phyloP scores from a whole-genome alignment of 1,140 invertebrate species.

The Zophobas morio region DNA sequence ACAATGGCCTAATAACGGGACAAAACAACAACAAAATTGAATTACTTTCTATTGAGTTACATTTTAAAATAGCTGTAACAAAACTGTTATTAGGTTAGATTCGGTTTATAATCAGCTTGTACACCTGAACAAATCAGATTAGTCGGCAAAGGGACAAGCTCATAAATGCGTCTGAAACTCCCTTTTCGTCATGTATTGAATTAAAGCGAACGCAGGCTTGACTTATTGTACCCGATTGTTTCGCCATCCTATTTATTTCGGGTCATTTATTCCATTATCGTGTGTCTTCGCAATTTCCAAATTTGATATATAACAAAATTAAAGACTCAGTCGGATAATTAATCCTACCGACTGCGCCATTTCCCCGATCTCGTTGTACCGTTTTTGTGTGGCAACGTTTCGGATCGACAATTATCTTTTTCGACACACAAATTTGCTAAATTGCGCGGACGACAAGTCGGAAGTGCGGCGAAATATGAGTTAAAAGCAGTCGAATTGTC shows the following conservation, averaged over 20 bases:
- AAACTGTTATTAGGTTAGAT: slow-evolving; percentile 42
- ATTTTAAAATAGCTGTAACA: slow-evolving; percentile 36
- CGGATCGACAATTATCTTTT: too few species aligned
- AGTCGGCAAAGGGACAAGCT: slow-evolving; percentile 27
- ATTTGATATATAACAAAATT: too few species aligned
- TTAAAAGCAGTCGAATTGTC: slow-evolving; percentile 37
- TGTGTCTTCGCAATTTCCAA: too few species aligned
- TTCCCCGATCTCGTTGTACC: too few species aligned
- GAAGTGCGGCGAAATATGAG: slow-evolving; percentile 11
- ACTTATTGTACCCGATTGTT: slow-evolving; percentile 18
- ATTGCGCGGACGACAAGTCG: not conserved
- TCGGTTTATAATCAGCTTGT: slow-evolving; percentile 32
- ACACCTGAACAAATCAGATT: slow-evolving; percentile 38
- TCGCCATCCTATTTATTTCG: slow-evolving; percentile 1
- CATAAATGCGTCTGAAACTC: slow-evolving; percentile 27
- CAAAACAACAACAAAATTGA: slow-evolving; percentile 31
- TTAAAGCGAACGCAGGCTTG: slow-evolving; percentile 25
- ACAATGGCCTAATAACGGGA: slow-evolving; percentile 35
- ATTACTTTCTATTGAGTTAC: slow-evolving; percentile 32
- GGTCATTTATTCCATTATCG: not conserved
- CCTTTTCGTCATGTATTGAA: slow-evolving; percentile 27
- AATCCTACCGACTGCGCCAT: too few species aligned
- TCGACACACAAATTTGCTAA: too few species aligned
- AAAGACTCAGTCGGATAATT: too few species aligned
- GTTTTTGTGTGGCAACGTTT: too few species aligned